A percentile compares a stretch with the other conserved stretches of the same genome.
Conservation (phyloP, 1,140 invertebrate species). For the Drosophila erecta region DNA sequence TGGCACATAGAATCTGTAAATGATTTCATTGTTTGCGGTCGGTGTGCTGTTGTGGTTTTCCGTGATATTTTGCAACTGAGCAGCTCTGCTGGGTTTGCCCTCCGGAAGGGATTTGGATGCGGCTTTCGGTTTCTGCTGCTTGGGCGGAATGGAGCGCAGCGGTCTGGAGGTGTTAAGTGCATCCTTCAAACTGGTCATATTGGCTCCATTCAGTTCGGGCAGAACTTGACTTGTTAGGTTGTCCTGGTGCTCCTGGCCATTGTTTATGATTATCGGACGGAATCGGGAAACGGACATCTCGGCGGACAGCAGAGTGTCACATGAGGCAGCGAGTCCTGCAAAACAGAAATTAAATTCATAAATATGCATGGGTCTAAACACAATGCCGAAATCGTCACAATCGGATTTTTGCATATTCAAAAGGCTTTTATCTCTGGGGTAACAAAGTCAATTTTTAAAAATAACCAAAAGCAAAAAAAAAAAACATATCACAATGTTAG, state of each 20-base stretch:
- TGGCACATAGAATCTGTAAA: slow-evolving; percentile 85
- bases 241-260: slow-evolving; percentile 61
- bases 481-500: background rate
- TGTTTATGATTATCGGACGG: slow-evolving; percentile 69
- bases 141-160: slow-evolving; percentile 36
- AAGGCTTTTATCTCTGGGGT: slow-evolving; percentile 5
- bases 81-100: slow-evolving; percentile 12
- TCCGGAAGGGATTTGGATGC: slow-evolving; percentile 3
- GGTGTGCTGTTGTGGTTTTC: slow-evolving; percentile 23
- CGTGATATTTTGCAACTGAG: slow-evolving; percentile 22
- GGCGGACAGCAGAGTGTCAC: slow-evolving; percentile 82
- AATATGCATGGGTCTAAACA: slow-evolving; percentile 2
- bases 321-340: slow-evolving; percentile 85
- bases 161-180: slow-evolving; percentile 7
- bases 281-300: slow-evolving; percentile 77
- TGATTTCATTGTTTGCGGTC: slow-evolving; percentile 68
- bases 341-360: slow-evolving; percentile 12
- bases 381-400: slow-evolving; percentile 1
- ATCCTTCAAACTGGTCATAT: slow-evolving; percentile 1
- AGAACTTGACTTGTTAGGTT: slow-evolving; percentile 58
- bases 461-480: background rate
- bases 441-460: background rate
- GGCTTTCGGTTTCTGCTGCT: slow-evolving; percentile 20
- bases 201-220: slow-evolving; percentile 2
- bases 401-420: slow-evolving; percentile 12